phyloP scores from a whole-genome alignment of 1,140 invertebrate genomes.

The Drosophila albomicans region DNA sequence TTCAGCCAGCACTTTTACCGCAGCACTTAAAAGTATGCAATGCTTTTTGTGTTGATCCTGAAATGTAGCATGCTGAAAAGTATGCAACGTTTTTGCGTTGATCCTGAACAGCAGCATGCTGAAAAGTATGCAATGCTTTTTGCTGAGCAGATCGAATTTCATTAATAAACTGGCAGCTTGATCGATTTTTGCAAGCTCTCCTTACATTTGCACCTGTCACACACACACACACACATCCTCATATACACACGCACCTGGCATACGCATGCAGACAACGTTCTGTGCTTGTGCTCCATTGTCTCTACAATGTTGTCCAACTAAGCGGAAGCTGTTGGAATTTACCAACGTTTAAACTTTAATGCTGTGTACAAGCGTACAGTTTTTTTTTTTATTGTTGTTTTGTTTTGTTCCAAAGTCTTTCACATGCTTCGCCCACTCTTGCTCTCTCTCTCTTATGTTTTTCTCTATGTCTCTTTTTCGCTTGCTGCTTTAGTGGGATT shows the following conservation, averaged over 20 bases:
- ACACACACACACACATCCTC: slow-evolving; percentile 11
- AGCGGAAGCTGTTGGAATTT: slow-evolving; percentile 82
- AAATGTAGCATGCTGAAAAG: not conserved
- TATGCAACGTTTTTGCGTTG: slow-evolving; percentile 8
- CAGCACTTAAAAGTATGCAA: slow-evolving; percentile 54
- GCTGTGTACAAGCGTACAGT: slow-evolving; percentile 66
- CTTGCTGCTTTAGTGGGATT: slow-evolving; percentile 48
- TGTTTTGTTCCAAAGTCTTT: slow-evolving; percentile 27
- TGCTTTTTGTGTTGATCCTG: slow-evolving; percentile 27
- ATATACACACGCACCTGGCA: slow-evolving; percentile 5
- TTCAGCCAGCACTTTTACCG: slow-evolving; percentile 43
- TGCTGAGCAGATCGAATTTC: slow-evolving; percentile 14
- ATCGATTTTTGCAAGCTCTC: slow-evolving; percentile 61
- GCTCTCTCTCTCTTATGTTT: slow-evolving; percentile 4
- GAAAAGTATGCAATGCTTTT: slow-evolving; percentile 11
- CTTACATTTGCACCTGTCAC: slow-evolving; percentile 49
- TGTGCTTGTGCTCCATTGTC: slow-evolving; percentile 56
- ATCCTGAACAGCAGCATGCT: not conserved
- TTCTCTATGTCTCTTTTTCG: slow-evolving; percentile 30
- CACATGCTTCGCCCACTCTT: slow-evolving; percentile 2
- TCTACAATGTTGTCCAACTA: slow-evolving; percentile 62
- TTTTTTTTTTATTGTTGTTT: slow-evolving; percentile 38
- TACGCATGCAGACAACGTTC: slow-evolving; percentile 11
- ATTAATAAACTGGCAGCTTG: slow-evolving; percentile 48
- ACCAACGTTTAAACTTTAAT: slow-evolving; percentile 83